These are phyloP conservation scores for Spinus olivaceus DNA, from an alignment of 2,797 vertebrate species.

Conservation along the genomic window DNA sequence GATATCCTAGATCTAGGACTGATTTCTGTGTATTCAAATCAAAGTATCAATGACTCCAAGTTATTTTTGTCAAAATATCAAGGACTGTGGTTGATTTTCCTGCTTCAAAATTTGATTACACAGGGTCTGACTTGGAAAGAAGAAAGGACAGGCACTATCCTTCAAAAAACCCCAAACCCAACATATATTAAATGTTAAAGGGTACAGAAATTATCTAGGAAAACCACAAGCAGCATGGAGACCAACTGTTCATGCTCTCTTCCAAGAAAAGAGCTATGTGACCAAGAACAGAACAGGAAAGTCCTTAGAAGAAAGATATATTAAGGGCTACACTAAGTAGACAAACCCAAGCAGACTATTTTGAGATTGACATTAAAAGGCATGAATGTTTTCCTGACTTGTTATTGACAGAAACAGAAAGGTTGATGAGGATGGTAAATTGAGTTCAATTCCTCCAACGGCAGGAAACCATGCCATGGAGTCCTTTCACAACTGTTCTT, in stretches of 20 bases:
- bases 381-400: not conserved
- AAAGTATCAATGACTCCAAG: not conserved
- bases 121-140: not conserved
- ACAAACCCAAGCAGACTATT: not conserved
- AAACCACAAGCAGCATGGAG: not conserved
- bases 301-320: not conserved
- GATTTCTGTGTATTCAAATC: not conserved
- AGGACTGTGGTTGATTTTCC: not conserved
- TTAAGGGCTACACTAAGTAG: not conserved
- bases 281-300: not conserved
- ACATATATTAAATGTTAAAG: not conserved
- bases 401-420: not conserved
- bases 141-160: not conserved
- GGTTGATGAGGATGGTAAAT: not conserved
- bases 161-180: accelerated
- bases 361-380: not conserved
- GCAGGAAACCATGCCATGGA: accelerated
- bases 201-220: not conserved
- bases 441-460: not conserved
- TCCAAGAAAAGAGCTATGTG: not conserved
- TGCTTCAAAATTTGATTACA: not conserved
- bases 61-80: not conserved
- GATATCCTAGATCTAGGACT: not conserved
- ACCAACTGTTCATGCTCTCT: not conserved
- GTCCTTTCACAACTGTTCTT: not conserved